These are phyloP conservation scores for Uloborus plumipes DNA, from an alignment of 2,888 invertebrate species.

Conservation along the genomic window DNA sequence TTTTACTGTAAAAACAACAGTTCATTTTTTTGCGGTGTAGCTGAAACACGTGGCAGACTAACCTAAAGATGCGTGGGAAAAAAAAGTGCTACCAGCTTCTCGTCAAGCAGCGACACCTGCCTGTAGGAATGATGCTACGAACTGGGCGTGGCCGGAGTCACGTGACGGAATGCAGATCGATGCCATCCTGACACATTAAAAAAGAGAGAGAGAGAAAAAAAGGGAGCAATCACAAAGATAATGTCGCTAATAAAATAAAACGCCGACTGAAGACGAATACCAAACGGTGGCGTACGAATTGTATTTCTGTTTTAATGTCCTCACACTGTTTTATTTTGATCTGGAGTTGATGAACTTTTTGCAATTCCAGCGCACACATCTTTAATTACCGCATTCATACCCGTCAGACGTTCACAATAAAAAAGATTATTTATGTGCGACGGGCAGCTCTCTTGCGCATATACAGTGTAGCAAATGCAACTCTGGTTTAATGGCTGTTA, in stretches of 20 bases:
- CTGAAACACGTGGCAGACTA: too few species aligned
- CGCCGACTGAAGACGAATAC: background rate
- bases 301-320: conserved; percentile 9
- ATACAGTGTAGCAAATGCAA: background rate
- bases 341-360: background rate
- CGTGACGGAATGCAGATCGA: conserved; percentile 54
- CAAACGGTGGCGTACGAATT: conserved; percentile 12
- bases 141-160: conserved; percentile 31
- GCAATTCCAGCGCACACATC: background rate
- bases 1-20: too few species aligned
- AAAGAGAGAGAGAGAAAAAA: conserved; percentile 6
- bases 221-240: conserved; percentile 26
- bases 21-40: too few species aligned
- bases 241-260: conserved; percentile 45
- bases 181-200: conserved; percentile 15
- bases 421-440: conserved; percentile 34
- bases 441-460: background rate
- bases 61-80: too few species aligned
- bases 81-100: conserved; percentile 1
- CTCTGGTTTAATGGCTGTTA: too few species aligned
- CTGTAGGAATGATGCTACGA: conserved; percentile 19
- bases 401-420: conserved; percentile 16
- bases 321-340: conserved; percentile 1
- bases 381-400: conserved; percentile 20
- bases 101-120: conserved; percentile 39